Evolutionary conservation across 2,113 vertebrate species (phyloP).

Genomic region (Beaufortia kweichowensis): DNA sequence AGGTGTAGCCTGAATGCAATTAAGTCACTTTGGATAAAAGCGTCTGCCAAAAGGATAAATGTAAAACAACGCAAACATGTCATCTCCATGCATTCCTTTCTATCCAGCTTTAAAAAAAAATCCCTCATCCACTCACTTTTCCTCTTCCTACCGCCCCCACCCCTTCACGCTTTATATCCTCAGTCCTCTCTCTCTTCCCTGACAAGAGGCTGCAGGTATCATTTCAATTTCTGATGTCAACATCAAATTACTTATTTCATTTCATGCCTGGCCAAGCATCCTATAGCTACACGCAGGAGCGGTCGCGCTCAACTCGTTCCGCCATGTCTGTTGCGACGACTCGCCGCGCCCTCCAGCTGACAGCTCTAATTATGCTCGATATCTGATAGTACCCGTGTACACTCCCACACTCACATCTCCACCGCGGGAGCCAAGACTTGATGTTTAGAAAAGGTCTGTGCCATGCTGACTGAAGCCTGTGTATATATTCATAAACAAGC

Average conservation of each 20-base stretch:
- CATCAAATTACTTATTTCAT: conserved; percentile 99
- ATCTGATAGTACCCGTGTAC: conserved; percentile 84
- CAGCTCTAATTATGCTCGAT: conserved; percentile 96
- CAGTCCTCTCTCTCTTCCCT: conserved; percentile 55
- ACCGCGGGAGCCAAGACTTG: conserved; percentile 22
- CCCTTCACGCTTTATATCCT: conserved; percentile 26
- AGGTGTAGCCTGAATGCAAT: too few species aligned
- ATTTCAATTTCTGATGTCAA: conserved; percentile 98
- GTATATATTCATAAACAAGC: conserved; percentile 5
- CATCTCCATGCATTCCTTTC: too few species aligned
- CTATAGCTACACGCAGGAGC: conserved; percentile 92
- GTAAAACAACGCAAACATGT: too few species aligned
- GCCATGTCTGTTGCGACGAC: conserved; percentile 86
- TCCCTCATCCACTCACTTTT: neutral
- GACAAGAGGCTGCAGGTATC: conserved; percentile 90
- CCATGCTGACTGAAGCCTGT: neutral
- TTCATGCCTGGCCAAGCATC: conserved; percentile 97
- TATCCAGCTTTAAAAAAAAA: too few species aligned
- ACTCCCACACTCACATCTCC: conserved; percentile 41
- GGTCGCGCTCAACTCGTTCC: conserved; percentile 92
- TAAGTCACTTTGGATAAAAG: too few species aligned
- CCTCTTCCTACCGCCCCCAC: neutral
- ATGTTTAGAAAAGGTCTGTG: conserved; percentile 17
- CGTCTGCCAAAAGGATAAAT: too few species aligned
- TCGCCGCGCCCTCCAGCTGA: conserved; percentile 90